phyloP scores from a whole-genome alignment of 2,797 vertebrate species.

The Poecilia velifera region DNA sequence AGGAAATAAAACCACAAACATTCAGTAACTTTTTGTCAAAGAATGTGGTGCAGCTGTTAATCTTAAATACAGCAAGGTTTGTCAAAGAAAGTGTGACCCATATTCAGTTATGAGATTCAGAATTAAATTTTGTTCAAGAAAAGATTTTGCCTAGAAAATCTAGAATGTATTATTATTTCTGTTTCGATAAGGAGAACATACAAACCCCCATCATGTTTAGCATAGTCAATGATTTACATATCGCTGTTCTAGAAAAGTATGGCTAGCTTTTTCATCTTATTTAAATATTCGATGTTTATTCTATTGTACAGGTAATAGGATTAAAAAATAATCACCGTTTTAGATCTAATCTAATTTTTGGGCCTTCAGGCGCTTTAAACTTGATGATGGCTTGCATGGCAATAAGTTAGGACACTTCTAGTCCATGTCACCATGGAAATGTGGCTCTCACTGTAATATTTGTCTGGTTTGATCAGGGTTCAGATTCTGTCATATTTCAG shows the following conservation, averaged over 20 bases:
- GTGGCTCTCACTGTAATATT: not conserved
- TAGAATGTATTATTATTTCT: not conserved
- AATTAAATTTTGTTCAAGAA: not conserved
- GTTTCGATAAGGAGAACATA: not conserved
- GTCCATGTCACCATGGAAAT: not conserved
- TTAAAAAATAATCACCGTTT: not conserved
- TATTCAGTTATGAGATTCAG: not conserved
- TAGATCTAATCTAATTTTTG: not conserved
- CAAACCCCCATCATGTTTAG: not conserved
- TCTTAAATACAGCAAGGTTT: not conserved
- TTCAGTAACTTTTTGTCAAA: not conserved
- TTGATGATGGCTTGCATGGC: not conserved
- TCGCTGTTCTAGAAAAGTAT: not conserved
- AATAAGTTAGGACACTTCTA: not conserved
- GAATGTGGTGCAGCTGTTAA: not conserved
- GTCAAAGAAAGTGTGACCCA: not conserved
- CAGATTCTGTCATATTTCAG: not conserved
- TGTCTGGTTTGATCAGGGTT: not conserved
- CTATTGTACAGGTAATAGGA: not conserved
- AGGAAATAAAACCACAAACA: not conserved
- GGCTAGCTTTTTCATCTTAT: not conserved
- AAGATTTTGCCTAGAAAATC: not conserved
- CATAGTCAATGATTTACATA: not conserved
- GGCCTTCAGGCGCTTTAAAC: not conserved
- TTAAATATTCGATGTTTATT: not conserved